phyloP scores from a whole-genome alignment of 2,888 invertebrate genomes.

The Periphyllus acericola region DNA sequence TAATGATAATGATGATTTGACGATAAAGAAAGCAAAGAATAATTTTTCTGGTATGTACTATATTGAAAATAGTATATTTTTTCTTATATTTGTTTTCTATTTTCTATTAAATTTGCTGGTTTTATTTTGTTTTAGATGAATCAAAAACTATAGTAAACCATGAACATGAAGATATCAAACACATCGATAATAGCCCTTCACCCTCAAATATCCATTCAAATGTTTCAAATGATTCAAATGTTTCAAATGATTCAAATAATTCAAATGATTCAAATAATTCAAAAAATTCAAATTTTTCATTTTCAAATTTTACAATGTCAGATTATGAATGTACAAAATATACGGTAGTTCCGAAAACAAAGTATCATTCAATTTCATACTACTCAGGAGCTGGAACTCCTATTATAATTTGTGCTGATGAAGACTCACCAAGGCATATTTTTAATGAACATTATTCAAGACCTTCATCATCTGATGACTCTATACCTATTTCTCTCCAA shows the following conservation, averaged over 20 bases:
- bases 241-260: too few relatives aligned
- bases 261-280: too few relatives aligned
- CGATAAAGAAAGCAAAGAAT: background rate
- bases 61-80: background rate
- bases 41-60: background rate
- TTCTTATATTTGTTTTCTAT: background rate
- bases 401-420: background rate
- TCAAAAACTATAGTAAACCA: background rate
- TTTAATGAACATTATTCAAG: too few relatives aligned
- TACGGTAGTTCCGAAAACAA: too few relatives aligned
- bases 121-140: slow-evolving; percentile 1
- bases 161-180: background rate
- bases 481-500: background rate
- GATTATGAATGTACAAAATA: too few relatives aligned
- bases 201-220: background rate
- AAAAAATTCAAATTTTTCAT: too few relatives aligned
- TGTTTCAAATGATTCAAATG: background rate
- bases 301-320: too few relatives aligned
- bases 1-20: background rate
- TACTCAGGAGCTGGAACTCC: background rate
- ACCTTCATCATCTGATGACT: background rate
- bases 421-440: background rate
- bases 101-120: background rate
- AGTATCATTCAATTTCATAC: background rate
- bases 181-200: background rate